Evolutionary conservation across 1,140 invertebrate species (phyloP).

Genomic region (Drosophila novamexicana): DNA sequence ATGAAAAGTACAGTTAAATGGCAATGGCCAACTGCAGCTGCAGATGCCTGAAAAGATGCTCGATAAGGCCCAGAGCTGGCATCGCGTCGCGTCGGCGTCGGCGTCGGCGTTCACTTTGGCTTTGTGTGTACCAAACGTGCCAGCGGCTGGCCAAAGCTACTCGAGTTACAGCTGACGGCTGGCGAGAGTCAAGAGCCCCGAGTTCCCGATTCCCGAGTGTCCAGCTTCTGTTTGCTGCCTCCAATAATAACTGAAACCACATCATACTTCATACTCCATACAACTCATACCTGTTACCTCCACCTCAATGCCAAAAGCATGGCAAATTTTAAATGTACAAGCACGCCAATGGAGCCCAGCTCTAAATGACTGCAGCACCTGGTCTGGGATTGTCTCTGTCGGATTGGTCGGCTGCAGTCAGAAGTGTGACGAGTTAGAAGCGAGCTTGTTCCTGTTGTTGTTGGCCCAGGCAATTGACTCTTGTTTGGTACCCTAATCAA

Average conservation of each 20-base stretch:
- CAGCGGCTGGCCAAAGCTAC: neutral
- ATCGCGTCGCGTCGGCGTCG: conserved; percentile 25
- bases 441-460: conserved; percentile 1
- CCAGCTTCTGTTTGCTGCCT: conserved; percentile 49
- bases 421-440: conserved; percentile 43
- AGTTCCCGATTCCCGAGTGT: neutral
- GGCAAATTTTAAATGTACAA: conserved; percentile 68
- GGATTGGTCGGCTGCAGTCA: conserved; percentile 10
- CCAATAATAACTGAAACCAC: conserved; percentile 47
- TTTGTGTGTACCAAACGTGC: conserved; percentile 1
- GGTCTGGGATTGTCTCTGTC: conserved; percentile 15
- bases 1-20: conserved; percentile 62
- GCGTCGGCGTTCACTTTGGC: conserved; percentile 18
- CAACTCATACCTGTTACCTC: conserved; percentile 7
- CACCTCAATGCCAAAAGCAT: conserved; percentile 51
- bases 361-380: conserved; percentile 46
- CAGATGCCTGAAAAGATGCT: conserved; percentile 47
- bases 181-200: neutral
- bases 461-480: conserved; percentile 32
- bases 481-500: conserved; percentile 60
- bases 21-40: conserved; percentile 34
- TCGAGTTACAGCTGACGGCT: conserved; percentile 12
- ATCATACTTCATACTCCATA: conserved; percentile 29
- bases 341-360: conserved; percentile 37
- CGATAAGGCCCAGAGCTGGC: conserved; percentile 25